phyloP scores from a whole-genome alignment of 2,797 vertebrate species.

The Discoglossus pictus region DNA sequence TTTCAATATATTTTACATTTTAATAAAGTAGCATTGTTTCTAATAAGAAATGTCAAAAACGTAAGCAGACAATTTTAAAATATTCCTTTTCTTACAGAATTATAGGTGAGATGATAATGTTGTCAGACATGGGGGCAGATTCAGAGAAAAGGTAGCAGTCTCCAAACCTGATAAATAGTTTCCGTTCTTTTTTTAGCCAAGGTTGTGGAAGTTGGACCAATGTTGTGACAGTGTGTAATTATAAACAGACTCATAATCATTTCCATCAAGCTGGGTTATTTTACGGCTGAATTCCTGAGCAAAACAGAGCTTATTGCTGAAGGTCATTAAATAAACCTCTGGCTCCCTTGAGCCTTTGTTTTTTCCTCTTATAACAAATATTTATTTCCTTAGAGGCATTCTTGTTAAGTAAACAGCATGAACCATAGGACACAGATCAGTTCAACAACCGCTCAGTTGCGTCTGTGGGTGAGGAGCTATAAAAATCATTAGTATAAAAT shows the following conservation, averaged over 20 bases:
- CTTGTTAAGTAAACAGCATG: constrained; percentile 16
- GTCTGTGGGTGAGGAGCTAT: no score
- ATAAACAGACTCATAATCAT: constrained; percentile 15
- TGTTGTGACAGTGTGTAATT: constrained; percentile 23
- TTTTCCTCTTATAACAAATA: constrained; percentile 44
- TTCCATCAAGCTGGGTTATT: constrained; percentile 13
- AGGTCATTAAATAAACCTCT: constrained; percentile 30
- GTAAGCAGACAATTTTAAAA: no score
- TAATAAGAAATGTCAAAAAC: no score
- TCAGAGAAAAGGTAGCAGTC: no score
- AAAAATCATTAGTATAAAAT: no score
- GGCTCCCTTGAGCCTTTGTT: constrained; percentile 29
- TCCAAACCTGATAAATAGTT: background rate
- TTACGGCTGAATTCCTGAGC: constrained; percentile 1
- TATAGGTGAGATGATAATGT: no score
- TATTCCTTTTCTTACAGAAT: no score
- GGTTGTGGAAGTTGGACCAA: background rate
- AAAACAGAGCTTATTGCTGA: constrained; percentile 34
- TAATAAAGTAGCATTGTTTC: no score
- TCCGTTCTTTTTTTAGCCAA: background rate
- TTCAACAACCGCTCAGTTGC: no score
- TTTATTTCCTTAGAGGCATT: constrained; percentile 38
- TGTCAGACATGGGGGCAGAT: no score
- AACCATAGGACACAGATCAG: constrained; percentile 18
- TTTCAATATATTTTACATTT: no score